phyloP scores from a whole-genome alignment of 2,797 vertebrate genomes.

The Peromyscus attwateri region DNA sequence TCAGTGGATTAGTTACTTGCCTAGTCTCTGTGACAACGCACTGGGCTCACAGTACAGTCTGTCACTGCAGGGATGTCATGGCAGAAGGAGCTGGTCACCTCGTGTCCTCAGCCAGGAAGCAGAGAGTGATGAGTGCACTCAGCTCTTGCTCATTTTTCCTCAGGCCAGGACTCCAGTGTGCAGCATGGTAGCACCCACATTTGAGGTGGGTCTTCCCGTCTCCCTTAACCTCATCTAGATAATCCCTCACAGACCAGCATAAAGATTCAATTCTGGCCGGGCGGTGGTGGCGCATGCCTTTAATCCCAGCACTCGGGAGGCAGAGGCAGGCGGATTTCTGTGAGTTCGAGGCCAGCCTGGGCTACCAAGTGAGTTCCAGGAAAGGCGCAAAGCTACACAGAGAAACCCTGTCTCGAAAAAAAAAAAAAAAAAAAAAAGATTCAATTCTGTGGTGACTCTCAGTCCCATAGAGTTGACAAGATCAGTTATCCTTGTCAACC shows the following conservation, averaged over 20 bases:
- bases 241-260: background rate
- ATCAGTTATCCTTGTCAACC: background rate
- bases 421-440: too few relatives aligned
- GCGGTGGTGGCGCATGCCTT: too few relatives aligned
- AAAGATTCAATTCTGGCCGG: background rate
- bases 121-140: background rate
- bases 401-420: too few relatives aligned
- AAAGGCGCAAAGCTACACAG: too few relatives aligned
- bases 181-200: background rate
- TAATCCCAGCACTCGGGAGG: too few relatives aligned
- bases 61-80: rapidly evolving
- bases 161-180: too few relatives aligned
- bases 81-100: background rate
- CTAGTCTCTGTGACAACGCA: too few relatives aligned
- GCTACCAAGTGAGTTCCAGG: too few relatives aligned
- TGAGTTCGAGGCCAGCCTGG: too few relatives aligned
- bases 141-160: background rate
- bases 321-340: too few relatives aligned
- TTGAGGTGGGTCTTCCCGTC: background rate
- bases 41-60: too few relatives aligned
- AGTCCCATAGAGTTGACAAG: background rate
- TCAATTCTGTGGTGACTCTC: background rate
- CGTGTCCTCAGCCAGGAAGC: background rate
- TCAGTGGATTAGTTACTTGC: background rate
- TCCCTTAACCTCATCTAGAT: background rate